Conservation (phyloP, 1,140 invertebrate genomes). For the Trichomalopsis sarcophagae region DNA sequence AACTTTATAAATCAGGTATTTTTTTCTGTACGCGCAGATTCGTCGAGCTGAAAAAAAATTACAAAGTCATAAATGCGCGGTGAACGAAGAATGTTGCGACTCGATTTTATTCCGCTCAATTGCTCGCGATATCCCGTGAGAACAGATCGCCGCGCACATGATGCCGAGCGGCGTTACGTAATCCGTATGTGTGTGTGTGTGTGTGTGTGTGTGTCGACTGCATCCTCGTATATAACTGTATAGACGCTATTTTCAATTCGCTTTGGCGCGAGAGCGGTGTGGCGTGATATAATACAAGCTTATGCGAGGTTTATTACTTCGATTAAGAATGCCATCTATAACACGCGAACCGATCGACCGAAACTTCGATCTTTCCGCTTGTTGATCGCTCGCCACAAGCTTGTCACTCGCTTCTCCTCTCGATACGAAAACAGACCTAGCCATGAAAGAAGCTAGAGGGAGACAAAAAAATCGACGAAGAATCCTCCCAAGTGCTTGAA, state of each 20-base stretch:
- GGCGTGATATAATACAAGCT: too few relatives aligned
- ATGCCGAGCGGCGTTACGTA: background rate
- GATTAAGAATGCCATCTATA: too few relatives aligned
- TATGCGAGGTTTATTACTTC: too few relatives aligned
- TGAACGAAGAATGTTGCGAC: background rate
- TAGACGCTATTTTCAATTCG: too few relatives aligned
- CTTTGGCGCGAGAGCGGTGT: too few relatives aligned
- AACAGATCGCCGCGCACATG: background rate
- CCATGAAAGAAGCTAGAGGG: background rate
- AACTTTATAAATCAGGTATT: background rate
- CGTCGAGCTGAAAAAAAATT: background rate
- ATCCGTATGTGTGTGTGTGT: too few relatives aligned
- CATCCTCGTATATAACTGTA: background rate
- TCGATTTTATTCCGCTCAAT: background rate
- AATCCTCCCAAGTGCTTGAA: background rate
- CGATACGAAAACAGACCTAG: background rate
- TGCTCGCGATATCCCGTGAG: conserved; percentile 7
- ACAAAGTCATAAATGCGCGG: background rate
- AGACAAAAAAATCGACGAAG: background rate
- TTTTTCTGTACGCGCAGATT: background rate
- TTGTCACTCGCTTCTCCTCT: background rate
- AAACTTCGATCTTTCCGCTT: too few relatives aligned
- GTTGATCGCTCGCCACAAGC: background rate
- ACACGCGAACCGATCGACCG: too few relatives aligned
- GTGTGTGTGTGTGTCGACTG: too few relatives aligned